phyloP scores from a whole-genome alignment of 2,113 vertebrate species.

The Rhabdornis inornatus region DNA sequence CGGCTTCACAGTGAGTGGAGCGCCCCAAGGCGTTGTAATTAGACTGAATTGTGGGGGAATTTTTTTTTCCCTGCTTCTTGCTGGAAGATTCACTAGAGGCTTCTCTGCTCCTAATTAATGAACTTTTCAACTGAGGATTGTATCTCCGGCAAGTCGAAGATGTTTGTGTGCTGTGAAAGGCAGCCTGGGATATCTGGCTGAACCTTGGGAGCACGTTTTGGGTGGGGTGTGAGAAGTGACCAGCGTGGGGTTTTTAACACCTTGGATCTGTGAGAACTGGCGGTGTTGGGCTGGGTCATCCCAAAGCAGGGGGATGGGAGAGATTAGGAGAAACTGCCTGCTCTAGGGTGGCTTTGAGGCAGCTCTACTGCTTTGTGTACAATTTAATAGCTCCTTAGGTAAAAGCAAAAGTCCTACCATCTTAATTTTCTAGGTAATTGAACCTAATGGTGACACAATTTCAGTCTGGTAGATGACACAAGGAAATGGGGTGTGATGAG shows the following conservation, averaged over 20 bases:
- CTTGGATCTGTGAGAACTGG: neutral
- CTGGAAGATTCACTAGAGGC: conserved; percentile 12
- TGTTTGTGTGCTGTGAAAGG: neutral
- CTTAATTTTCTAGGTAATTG: neutral
- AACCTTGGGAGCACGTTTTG: fast-evolving
- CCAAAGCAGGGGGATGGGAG: neutral
- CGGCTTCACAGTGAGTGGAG: neutral
- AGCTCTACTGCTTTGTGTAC: neutral
- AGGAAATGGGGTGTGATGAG: neutral
- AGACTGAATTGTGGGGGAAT: neutral
- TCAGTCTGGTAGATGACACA: neutral
- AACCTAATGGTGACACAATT: neutral
- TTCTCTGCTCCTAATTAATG: conserved; percentile 20
- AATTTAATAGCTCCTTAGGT: neutral
- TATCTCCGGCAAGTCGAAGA: neutral
- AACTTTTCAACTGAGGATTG: neutral
- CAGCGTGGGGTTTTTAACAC: fast-evolving
- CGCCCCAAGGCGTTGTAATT: neutral
- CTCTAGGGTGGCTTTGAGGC: neutral
- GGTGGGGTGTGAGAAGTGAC: neutral
- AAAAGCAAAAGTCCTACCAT: neutral
- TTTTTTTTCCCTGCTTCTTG: neutral
- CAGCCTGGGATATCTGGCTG: neutral
- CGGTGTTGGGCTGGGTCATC: neutral
- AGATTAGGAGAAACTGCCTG: neutral